Base-by-base conservation (phyloP, 2,113 vertebrate genomes). In the Eublepharis macularius region DNA sequence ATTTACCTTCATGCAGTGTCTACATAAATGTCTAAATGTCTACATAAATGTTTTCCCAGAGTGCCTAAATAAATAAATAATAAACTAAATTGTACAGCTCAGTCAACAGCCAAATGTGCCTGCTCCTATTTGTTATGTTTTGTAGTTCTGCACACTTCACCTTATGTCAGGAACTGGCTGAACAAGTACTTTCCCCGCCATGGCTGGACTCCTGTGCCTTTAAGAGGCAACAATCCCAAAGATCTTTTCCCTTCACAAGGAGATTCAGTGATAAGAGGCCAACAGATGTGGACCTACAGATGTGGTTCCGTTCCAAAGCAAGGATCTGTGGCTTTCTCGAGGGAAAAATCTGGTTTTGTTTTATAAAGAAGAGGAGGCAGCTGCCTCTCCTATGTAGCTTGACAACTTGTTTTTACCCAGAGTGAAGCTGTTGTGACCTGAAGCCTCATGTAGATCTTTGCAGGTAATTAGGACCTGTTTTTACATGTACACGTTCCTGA, bases 401-500 rank as follows among this genome's bases (percentile, higher is more conserved):
- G 13, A 32, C 54, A 51, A 54, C 32, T 41, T 80, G 69, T 54
- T 41, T 51, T 36, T 74, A 39, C 32, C 19, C 41, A 16, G 39
- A 60, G 39, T 34, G 49, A 14, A 24, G 74, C 19, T 63, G 80
- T 49, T 78, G 51, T 73, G 74, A 83, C 66, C 76, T 74, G 34
- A 74, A 54, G 45, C 41, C 49, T 73, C 65, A 66, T 65, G 43
- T 43, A 47, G 11, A 66, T 43, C 51, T 80, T 79, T 12, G 41
- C 54, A 83, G 34, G 57, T 83, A 83, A 87, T 83, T 79, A 83
- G 70, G 69, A 36, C 54, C 43, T 36, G 5, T 75, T 74, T 83
- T 80, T 57, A 80, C 81, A 54, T 0, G 2, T 41, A 74, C 32
- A 8, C 69, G 68, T 43, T 80, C 39, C 39, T 54, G 79, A n/a